Conservation (phyloP, 2,797 vertebrate species). For the Gymnoscopelus microlampas region DNA sequence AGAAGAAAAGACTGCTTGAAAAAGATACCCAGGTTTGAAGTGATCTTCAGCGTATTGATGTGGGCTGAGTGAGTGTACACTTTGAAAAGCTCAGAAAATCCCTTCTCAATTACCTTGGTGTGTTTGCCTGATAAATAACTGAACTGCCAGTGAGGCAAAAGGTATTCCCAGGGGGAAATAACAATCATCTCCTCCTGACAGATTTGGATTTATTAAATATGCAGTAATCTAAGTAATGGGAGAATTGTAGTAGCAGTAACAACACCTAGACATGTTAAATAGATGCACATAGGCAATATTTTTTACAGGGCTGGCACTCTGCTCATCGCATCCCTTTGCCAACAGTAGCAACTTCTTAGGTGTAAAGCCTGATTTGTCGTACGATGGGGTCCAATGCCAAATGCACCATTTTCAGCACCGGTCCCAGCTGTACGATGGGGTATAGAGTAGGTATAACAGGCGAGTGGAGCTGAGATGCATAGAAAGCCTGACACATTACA, state of each 20-base stretch:
- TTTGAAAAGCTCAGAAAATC: slow-evolving; percentile 8
- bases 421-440: too few relatives aligned
- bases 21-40: slow-evolving; percentile 17
- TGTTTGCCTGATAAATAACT: slow-evolving; percentile 30
- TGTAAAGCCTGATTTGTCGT: too few relatives aligned
- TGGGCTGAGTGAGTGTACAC: slow-evolving; percentile 36
- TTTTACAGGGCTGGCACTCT: too few relatives aligned
- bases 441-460: neutral
- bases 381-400: too few relatives aligned
- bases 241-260: slow-evolving; percentile 26
- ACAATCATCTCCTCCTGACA: slow-evolving; percentile 48
- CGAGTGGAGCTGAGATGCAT: neutral
- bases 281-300: too few relatives aligned
- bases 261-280: too few relatives aligned
- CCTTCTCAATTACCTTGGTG: slow-evolving; percentile 39
- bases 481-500: neutral
- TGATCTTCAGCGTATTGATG: slow-evolving; percentile 34
- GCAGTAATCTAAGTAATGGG: slow-evolving; percentile 48
- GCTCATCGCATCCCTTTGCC: too few relatives aligned
- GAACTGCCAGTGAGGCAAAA: slow-evolving; percentile 33
- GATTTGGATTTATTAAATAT: slow-evolving; percentile 30
- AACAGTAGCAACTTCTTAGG: too few relatives aligned
- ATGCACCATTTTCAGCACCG: too few relatives aligned
- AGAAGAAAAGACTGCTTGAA: slow-evolving; percentile 28
- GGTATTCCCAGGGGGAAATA: slow-evolving; percentile 35